Percentiles rank a stretch among this genome's conserved stretches.
These are phyloP conservation scores for Spodoptera frugiperda DNA, from an alignment of 1,140 invertebrate genomes.

Conservation along the genomic window DNA sequence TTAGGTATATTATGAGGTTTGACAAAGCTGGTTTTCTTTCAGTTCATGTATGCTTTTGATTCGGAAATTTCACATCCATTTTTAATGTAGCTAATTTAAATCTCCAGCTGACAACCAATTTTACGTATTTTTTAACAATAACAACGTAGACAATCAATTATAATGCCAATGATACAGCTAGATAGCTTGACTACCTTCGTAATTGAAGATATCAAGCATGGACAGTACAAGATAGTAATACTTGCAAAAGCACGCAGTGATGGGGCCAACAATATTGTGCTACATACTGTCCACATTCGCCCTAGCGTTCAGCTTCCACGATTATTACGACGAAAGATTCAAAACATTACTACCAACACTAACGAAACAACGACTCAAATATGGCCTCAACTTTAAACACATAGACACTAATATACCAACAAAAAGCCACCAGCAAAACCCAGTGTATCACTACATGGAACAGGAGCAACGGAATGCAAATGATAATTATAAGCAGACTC, in stretches of 20 bases:
- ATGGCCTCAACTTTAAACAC: slow-evolving; percentile 3
- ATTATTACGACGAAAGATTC: background rate
- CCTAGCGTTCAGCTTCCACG: background rate
- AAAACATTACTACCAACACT: background rate
- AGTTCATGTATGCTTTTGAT: no score
- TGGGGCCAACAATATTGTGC: background rate
- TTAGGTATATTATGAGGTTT: background rate
- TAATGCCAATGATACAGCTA: slow-evolving; percentile 10
- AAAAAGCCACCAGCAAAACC: no score
- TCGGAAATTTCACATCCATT: no score
- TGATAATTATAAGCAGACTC: no score
- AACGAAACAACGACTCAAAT: background rate
- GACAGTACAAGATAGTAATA: no score
- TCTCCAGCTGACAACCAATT: no score
- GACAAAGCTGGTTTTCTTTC: background rate
- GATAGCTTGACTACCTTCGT: background rate
- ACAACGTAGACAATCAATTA: slow-evolving; percentile 6
- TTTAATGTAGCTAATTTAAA: no score
- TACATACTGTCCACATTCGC: background rate
- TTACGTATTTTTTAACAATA: background rate
- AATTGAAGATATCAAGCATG: no score
- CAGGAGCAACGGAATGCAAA: no score
- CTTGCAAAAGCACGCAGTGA: background rate
- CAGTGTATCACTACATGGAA: no score
- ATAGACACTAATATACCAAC: background rate